A percentile compares a stretch with the other conserved stretches of the same genome.
phyloP scores from a whole-genome alignment of 2,113 vertebrate genomes.

The Stercorarius parasiticus region DNA sequence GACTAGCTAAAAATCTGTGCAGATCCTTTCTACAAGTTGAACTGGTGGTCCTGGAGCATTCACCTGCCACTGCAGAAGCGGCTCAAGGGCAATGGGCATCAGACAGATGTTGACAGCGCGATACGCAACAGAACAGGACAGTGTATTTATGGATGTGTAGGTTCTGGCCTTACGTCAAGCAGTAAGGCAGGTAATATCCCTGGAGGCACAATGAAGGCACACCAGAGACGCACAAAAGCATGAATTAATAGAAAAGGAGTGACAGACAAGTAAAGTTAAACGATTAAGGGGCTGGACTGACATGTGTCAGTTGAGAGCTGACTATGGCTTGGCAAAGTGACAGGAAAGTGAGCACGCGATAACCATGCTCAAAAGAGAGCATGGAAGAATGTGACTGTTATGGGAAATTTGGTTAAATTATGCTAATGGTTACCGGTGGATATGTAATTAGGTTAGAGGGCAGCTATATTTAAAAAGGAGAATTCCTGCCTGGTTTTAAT shows the following conservation, averaged over 20 bases:
- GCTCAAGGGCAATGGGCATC: background rate
- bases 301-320: background rate
- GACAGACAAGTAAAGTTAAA: background rate
- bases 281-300: background rate
- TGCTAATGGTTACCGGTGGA: background rate
- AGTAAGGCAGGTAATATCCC: background rate
- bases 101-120: background rate
- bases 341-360: background rate
- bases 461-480: slow-evolving; percentile 32
- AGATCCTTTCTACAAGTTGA: background rate
- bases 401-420: slow-evolving; percentile 12
- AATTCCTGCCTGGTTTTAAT: slow-evolving; percentile 42
- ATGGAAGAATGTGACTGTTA: background rate
- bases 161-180: background rate
- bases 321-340: background rate
- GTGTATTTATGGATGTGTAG: background rate
- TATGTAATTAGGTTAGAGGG: slow-evolving; percentile 8
- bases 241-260: background rate
- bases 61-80: background rate
- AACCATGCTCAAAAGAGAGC: background rate
- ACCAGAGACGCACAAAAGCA: background rate
- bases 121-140: background rate
- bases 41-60: background rate
- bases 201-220: background rate
- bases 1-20: background rate